phyloP scores from a whole-genome alignment of 2,797 vertebrate genomes.

The Gambelia wislizenii region DNA sequence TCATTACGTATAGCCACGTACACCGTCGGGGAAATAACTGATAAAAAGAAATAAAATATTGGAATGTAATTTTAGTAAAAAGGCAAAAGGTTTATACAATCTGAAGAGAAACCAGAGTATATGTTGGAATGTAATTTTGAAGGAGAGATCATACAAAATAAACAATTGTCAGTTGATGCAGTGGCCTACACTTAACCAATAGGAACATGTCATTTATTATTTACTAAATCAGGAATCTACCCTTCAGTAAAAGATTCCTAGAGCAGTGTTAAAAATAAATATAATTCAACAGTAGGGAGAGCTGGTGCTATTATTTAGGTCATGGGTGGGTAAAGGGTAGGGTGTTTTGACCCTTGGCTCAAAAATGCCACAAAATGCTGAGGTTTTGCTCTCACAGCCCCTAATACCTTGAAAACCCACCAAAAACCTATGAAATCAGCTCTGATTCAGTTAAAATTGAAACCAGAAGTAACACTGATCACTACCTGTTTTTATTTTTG shows the following conservation, averaged over 20 bases:
- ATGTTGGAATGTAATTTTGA: not conserved
- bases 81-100: no score
- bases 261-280: not conserved
- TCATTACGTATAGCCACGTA: slow-evolving; percentile 99
- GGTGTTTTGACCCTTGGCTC: no score
- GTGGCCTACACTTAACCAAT: slow-evolving; percentile 1
- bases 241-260: not conserved
- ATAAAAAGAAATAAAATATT: slow-evolving; percentile 44
- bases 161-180: slow-evolving; percentile 32
- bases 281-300: not conserved
- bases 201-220: slow-evolving; percentile 10
- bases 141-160: not conserved
- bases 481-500: no score
- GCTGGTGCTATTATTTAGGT: no score
- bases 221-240: not conserved
- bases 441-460: no score
- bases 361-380: no score
- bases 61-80: not conserved
- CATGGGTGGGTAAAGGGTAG: not conserved
- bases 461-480: no score
- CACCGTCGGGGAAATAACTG: slow-evolving; percentile 96
- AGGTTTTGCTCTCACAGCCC: no score
- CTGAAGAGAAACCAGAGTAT: no score
- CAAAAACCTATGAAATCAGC: no score
- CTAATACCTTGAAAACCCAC: no score